A percentile compares a stretch with the other conserved stretches of the same genome.
Evolutionary conservation across 2,113 vertebrate species (phyloP).

Genomic region (Onychorhynchus coronatus): DNA sequence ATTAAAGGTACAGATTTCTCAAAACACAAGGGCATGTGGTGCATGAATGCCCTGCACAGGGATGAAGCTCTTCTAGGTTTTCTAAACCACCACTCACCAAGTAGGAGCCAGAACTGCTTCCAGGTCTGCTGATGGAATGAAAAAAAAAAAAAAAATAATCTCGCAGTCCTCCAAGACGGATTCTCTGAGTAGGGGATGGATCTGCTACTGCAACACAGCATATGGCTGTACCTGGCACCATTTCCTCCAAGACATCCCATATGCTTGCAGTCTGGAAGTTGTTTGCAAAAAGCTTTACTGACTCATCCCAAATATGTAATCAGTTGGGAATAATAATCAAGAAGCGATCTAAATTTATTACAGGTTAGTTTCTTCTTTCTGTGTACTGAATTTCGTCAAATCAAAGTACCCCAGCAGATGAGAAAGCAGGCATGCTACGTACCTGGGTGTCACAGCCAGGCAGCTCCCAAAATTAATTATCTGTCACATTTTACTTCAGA

Average conservation of each 20-base stretch:
- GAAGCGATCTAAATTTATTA: background rate
- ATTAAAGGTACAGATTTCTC: background rate
- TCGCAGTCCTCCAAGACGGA: background rate
- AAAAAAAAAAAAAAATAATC: background rate
- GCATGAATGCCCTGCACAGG: background rate
- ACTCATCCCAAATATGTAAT: conserved; percentile 2
- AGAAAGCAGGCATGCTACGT: background rate
- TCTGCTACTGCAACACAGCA: background rate
- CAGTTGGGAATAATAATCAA: background rate
- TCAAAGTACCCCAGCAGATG: background rate
- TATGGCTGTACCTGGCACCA: conserved; percentile 10
- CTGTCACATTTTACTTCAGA: background rate
- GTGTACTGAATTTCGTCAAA: background rate
- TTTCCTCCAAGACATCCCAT: conserved; percentile 22
- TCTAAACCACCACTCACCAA: background rate
- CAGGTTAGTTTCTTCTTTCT: background rate
- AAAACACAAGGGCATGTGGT: background rate
- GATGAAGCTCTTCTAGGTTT: background rate
- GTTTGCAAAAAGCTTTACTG: background rate
- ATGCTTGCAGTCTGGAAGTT: conserved; percentile 2
- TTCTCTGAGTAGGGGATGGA: background rate
- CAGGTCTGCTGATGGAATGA: background rate
- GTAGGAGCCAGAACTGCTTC: background rate
- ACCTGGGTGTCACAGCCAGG: background rate
- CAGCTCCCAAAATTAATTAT: background rate